phyloP scores from a whole-genome alignment of 2,113 vertebrate genomes.

The Archocentrus centrarchus region DNA sequence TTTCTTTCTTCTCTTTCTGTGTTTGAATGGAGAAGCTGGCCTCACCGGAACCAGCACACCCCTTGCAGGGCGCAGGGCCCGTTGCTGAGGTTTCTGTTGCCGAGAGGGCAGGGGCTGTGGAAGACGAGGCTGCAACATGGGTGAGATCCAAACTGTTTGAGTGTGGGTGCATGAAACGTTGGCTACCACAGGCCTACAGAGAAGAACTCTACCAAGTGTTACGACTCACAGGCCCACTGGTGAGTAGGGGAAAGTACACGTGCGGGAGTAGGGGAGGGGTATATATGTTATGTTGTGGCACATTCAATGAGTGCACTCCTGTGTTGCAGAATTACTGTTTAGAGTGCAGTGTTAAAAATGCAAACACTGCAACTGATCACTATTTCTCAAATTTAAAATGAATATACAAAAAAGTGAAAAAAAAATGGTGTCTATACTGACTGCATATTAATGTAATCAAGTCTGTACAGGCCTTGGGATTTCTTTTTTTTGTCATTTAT shows the following conservation, averaged over 20 bases:
- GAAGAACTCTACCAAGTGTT: slow-evolving; percentile 80
- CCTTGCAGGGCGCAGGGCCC: slow-evolving; percentile 45
- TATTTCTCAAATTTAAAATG: neutral
- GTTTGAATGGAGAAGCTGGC: slow-evolving; percentile 76
- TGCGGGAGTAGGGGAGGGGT: neutral
- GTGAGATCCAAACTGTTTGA: slow-evolving; percentile 67
- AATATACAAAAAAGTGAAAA: neutral
- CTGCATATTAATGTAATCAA: neutral
- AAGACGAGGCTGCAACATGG: slow-evolving; percentile 37
- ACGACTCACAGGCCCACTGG: slow-evolving; percentile 77
- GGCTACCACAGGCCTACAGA: slow-evolving; percentile 78
- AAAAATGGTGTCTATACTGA: neutral
- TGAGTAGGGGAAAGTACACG: slow-evolving; percentile 69
- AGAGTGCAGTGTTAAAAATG: neutral
- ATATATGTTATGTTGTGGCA: neutral
- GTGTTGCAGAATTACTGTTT: neutral
- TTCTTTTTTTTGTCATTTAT: no score
- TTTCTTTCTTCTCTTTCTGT: slow-evolving; percentile 33
- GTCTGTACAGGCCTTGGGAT: no score
- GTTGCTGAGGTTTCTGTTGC: slow-evolving; percentile 40
- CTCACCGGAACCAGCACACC: slow-evolving; percentile 55
- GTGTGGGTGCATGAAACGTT: slow-evolving; percentile 61
- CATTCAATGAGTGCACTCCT: neutral
- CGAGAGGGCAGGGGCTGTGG: slow-evolving; percentile 26
- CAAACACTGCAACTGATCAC: neutral